Base-by-base conservation (phyloP, 2,888 invertebrate species). In the Brachyptera putata region DNA sequence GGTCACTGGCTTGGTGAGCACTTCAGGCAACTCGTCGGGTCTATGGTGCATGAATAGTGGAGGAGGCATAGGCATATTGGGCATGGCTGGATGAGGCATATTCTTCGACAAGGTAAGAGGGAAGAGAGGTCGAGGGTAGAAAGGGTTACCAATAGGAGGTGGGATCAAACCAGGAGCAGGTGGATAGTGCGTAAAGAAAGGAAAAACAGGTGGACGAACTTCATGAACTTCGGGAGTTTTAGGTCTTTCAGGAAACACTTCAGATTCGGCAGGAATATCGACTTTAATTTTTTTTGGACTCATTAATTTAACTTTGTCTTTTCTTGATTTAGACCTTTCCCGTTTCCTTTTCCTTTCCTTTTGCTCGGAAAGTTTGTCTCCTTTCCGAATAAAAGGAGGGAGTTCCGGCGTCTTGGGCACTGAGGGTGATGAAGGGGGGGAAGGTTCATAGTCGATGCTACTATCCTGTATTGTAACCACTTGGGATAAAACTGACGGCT, bases 321-420 rank as follows among this genome's bases (percentile, higher is more conserved):
- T 62, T 70, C 74, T 9, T 72, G 71, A 62, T 69, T 71, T 63
- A 70, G 66, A 50, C 55, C 62, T 66, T 13, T 63, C 63, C 75
- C 71, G 68, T 77, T 79, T 68, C 84, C 84, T 67, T 83, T 84
- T 68, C 82, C 81, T 67, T 81, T 82, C 74, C 48, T 74, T 75
- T 55, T 72, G 72, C 11, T 72, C 63, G 9, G 66, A 66, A 25
- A 41, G 76, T 21, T 58, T 65, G 26, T 63, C 62, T n/a, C n/a
- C n/a, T 57, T 65, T 68, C 70, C 80, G 79, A 69, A 81, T 72
- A n/a, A n/a, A n/a, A n/a, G n/a, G n/a, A 71, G 80, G 75, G 55
- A 80, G 72, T 69, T 82, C 82, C 0, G 82, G 81, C 13, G 81
- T 82, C 72, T 78, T 79, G 1, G 82, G 80, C 11, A 80, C 79